phyloP scores from a whole-genome alignment of 1,140 invertebrate genomes.

The Drosophila athabasca region DNA sequence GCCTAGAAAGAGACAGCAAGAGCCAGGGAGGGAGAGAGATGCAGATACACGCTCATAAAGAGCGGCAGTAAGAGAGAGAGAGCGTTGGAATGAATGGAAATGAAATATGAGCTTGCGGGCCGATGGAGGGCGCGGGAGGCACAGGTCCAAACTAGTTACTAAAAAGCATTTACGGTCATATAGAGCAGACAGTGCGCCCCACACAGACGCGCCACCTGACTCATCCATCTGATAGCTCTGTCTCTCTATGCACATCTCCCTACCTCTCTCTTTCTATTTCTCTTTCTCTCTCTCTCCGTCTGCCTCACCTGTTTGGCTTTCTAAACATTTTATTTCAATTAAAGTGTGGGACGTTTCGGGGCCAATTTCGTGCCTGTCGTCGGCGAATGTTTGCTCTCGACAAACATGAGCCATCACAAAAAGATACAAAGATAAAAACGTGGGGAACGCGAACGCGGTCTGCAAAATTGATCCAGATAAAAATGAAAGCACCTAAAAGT shows the following conservation, averaged over 20 bases:
- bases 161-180: constrained; percentile 73
- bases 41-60: too few species aligned
- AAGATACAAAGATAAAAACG: constrained; percentile 9
- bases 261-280: neutral
- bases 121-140: constrained; percentile 21
- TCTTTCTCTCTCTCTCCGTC: neutral
- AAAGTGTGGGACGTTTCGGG: constrained; percentile 47
- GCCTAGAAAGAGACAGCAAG: neutral
- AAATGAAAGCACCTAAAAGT: constrained; percentile 49
- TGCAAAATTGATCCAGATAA: constrained; percentile 61
- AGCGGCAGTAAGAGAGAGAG: constrained; percentile 2
- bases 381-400: constrained; percentile 51
- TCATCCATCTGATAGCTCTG: constrained; percentile 37
- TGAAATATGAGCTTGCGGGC: constrained; percentile 53
- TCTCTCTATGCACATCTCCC: neutral
- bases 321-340: constrained; percentile 76
- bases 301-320: constrained; percentile 19
- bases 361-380: constrained; percentile 34
- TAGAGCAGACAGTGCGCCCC: constrained; percentile 55
- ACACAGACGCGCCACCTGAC: constrained; percentile 40
- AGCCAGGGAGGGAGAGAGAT: constrained; percentile 6
- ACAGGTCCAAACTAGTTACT: constrained; percentile 69
- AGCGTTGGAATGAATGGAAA: constrained; percentile 58
- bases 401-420: constrained; percentile 46
- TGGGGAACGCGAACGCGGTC: constrained; percentile 7